Conservation (phyloP, 2,797 vertebrate species). For the Thaleichthys pacificus region DNA sequence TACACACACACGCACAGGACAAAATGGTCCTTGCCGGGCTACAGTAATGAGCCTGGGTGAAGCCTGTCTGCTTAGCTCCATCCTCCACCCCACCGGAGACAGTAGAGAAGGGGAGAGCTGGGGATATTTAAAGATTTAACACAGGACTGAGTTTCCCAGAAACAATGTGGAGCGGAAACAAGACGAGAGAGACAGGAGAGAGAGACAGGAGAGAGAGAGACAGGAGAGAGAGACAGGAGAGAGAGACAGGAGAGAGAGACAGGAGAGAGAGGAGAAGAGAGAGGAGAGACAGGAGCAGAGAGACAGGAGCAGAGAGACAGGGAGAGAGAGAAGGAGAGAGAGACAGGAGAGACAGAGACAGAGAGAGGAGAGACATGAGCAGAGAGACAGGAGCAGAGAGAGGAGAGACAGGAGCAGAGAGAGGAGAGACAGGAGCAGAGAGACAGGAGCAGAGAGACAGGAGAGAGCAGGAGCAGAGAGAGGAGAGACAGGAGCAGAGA, state of each 20-base stretch:
- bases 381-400: neutral
- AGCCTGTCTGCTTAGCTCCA: neutral
- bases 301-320: too few relatives aligned
- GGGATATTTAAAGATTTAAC: slow-evolving; percentile 65
- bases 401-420: slow-evolving; percentile 6
- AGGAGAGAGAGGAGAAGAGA: neutral
- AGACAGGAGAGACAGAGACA: neutral
- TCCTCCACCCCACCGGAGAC: too few relatives aligned
- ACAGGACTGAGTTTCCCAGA: slow-evolving; percentile 36
- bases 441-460: slow-evolving; percentile 16
- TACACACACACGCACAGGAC: neutral
- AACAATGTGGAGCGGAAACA: slow-evolving; percentile 56
- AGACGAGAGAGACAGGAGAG: slow-evolving; percentile 19
- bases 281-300: neutral
- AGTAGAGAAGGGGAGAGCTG: neutral
- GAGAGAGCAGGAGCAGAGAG: slow-evolving; percentile 11
- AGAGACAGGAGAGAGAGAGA: neutral
- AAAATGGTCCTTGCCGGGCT: neutral
- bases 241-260: neutral
- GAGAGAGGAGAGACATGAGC: neutral
- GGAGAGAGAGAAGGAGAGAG: too few relatives aligned
- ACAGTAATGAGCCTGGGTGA: neutral
- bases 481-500: slow-evolving; percentile 24
- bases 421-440: slow-evolving; percentile 4
- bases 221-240: neutral